Evolutionary conservation across 2,888 invertebrate species (phyloP), one percentile per base, ranked within the genome.

Genomic region (Diploptera punctata): DNA sequence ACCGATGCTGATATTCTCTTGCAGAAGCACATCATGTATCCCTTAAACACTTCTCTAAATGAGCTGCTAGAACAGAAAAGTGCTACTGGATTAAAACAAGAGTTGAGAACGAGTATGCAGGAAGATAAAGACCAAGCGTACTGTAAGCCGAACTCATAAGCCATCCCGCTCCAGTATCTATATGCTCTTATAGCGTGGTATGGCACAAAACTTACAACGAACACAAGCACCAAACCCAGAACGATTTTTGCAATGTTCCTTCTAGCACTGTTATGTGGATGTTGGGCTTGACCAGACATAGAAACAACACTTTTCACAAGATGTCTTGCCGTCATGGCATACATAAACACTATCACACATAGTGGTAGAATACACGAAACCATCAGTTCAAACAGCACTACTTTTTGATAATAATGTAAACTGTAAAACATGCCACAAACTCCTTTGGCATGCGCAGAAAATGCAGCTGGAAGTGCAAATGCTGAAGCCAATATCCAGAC

Each of bases 61-160:
- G 16, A 16, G 18, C 24, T 16, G 16, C 57, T 29, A 7, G 31
- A 24, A 29, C 57, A 57, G 16, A 1, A 57, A 7, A 57, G 29
- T 29, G 57, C 57, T 29, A 57, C 31, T 13, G 57, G 57, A n/a
- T 57, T 57, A 24, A 57, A 29, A 31, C 57, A 57, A 13, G 57
- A 29, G 29, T 57, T 57, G 5, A 57, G 3, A 13, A 29, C 57
- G 2, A 57, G 57, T n/a, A 57, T 4, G 1, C 26, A 26, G 24
- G 57, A 24, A 1, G 29, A 57, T 0, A 29, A 9, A n/a, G n/a
- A 29, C 21, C 26, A 57, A 16, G 4, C 26, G 57, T 57, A 57
- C 29, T 5, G 16, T 4, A 57, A 3, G 13, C 26, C 57, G 13
- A 13, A 16, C 16, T 29, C n/a, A 13, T 13, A 4, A 13, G 3